Evolutionary conservation across 2,113 vertebrate genomes (phyloP).

Genomic region (Athene cunicularia): DNA sequence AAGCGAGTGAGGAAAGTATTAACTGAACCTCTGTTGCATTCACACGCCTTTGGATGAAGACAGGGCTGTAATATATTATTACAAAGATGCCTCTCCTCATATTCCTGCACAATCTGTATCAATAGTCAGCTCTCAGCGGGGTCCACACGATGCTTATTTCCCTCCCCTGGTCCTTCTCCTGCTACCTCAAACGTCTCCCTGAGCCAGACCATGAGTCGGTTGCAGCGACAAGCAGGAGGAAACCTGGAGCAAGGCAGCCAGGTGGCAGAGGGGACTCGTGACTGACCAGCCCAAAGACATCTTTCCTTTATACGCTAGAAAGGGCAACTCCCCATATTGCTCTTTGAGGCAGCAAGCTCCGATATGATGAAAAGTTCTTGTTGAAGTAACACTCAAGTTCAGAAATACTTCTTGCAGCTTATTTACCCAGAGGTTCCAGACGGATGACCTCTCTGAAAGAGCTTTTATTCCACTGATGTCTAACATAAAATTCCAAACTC

Average conservation of each 20-base stretch:
- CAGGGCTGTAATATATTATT: background rate
- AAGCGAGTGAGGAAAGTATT: background rate
- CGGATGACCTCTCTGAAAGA: background rate
- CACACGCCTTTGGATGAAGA: background rate
- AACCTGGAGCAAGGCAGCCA: background rate
- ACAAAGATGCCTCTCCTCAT: background rate
- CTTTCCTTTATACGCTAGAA: background rate
- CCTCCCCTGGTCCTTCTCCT: background rate
- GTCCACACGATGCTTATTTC: accelerated
- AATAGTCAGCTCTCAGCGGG: background rate
- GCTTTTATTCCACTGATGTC: background rate
- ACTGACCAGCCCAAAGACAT: background rate
- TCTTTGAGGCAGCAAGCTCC: background rate
- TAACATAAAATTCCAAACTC: background rate
- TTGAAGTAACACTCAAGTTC: background rate
- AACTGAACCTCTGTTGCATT: background rate
- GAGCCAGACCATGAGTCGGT: too few relatives aligned
- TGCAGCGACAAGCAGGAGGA: background rate
- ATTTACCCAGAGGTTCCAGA: background rate
- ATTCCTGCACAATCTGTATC: background rate
- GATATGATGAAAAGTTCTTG: background rate
- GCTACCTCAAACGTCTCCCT: accelerated
- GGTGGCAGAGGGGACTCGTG: background rate
- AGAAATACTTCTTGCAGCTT: background rate
- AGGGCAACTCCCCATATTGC: background rate